A percentile compares a stretch with the other conserved stretches of the same genome.
Conservation (phyloP, 2,797 vertebrate species). For the Acipenser ruthenus region DNA sequence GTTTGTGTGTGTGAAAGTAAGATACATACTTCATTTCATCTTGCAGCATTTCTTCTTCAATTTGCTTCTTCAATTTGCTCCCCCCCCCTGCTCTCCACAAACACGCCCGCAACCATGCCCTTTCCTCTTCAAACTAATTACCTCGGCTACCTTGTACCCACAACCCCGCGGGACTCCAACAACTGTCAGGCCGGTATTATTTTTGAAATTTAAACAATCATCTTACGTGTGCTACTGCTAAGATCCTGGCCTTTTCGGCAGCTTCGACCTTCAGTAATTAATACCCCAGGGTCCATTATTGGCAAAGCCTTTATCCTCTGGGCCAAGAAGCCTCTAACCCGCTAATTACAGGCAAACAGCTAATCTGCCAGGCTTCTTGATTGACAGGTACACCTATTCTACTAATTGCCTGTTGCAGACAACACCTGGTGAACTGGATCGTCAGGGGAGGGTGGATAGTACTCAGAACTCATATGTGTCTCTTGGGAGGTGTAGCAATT, state of each 20-base stretch:
- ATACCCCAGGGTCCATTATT: constrained; percentile 74
- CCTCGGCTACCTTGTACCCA: constrained; percentile 68
- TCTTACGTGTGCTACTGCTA: constrained; percentile 68
- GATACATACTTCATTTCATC: constrained; percentile 22
- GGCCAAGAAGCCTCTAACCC: constrained; percentile 68
- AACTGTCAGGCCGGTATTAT: constrained; percentile 76
- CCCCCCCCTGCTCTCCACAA: constrained; percentile 45
- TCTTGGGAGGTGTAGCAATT: constrained; percentile 50
- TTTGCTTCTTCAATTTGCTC: constrained; percentile 4
- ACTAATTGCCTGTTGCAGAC: constrained; percentile 78
- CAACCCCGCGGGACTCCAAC: constrained; percentile 56
- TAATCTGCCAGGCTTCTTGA: constrained; percentile 65
- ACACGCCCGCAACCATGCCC: constrained; percentile 68
- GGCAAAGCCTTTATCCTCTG: constrained; percentile 75
- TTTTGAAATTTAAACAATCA: constrained; percentile 82
- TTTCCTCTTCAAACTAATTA: constrained; percentile 80
- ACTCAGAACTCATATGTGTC: constrained; percentile 54
- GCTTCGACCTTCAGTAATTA: constrained; percentile 80
- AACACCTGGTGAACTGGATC: constrained; percentile 68
- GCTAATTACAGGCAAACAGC: constrained; percentile 72
- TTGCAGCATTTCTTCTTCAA: constrained; percentile 10
- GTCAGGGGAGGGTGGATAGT: constrained; percentile 54
- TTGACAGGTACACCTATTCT: constrained; percentile 74
- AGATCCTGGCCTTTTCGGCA: constrained; percentile 72
- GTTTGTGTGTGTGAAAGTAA: constrained; percentile 19